phyloP scores from a whole-genome alignment of 2,888 invertebrate species.

The Andrena bicolor region DNA sequence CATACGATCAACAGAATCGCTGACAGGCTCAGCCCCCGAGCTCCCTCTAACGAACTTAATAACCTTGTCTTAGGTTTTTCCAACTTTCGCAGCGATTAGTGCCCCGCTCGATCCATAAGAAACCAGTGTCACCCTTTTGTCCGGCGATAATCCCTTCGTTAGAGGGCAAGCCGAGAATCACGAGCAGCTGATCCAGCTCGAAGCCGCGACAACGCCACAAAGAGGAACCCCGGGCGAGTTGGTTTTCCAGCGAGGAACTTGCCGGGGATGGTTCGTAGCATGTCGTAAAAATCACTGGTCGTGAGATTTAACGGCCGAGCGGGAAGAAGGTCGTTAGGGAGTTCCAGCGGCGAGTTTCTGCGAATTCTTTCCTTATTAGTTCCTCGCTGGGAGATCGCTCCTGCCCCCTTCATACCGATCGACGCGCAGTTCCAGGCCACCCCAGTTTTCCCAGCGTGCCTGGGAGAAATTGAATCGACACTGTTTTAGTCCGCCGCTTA shows the following conservation, averaged over 20 bases:
- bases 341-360: slow-evolving; percentile 31
- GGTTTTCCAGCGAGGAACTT: slow-evolving; percentile 1
- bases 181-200: neutral
- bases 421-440: neutral
- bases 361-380: slow-evolving; percentile 62
- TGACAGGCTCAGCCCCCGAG: neutral
- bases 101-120: neutral
- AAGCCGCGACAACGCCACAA: neutral
- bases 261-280: slow-evolving; percentile 31
- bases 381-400: slow-evolving; percentile 8
- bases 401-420: neutral
- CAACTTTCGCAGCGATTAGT: neutral
- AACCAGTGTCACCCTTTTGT: too few species aligned
- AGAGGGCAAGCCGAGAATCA: neutral
- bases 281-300: slow-evolving; percentile 57
- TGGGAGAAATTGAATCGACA: neutral
- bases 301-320: slow-evolving; percentile 48
- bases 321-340: slow-evolving; percentile 62
- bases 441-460: neutral
- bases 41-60: neutral
- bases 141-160: too few species aligned
- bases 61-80: neutral
- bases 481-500: neutral
- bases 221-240: neutral
- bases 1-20: neutral